Evolutionary conservation across 2,888 invertebrate species (phyloP).

Genomic region (Scaeva pyrastri): DNA sequence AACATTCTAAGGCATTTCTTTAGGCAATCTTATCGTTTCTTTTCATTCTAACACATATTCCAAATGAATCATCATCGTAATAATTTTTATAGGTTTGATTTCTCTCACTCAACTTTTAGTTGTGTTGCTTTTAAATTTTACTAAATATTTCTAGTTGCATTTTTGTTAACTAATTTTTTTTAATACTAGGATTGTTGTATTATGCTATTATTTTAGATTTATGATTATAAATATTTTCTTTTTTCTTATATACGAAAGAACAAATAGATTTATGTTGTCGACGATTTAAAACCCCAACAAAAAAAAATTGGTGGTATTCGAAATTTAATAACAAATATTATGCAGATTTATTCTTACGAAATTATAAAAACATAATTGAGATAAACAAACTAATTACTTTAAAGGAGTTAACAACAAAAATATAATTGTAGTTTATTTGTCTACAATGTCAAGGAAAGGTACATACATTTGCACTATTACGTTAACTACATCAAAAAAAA

Average conservation of each 20-base stretch:
- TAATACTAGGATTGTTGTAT: background rate
- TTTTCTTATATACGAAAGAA: conserved; percentile 32
- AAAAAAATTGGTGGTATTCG: conserved; percentile 49
- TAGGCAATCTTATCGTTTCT: conserved; percentile 61
- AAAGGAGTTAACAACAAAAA: conserved; percentile 40
- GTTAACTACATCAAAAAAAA: conserved; percentile 67
- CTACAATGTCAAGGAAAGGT: conserved; percentile 69
- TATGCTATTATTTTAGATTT: conserved; percentile 1
- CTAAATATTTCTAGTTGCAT: conserved; percentile 24
- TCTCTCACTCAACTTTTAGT: conserved; percentile 49
- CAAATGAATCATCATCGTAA: conserved; percentile 26
- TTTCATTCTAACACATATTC: conserved; percentile 5
- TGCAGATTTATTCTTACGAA: conserved; percentile 32
- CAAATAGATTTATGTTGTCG: conserved; percentile 23
- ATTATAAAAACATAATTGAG: conserved; percentile 19
- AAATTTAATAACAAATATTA: conserved; percentile 16
- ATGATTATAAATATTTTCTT: conserved; percentile 23
- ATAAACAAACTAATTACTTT: conserved; percentile 32
- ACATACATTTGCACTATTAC: conserved; percentile 74
- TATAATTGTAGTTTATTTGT: conserved; percentile 46
- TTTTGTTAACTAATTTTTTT: background rate
- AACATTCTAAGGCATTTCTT: conserved; percentile 70
- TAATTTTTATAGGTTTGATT: background rate
- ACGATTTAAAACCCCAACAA: conserved; percentile 13
- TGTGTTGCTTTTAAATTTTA: conserved; percentile 13